Evolutionary conservation across 2,888 invertebrate species (phyloP).

Genomic region (Neoaliturus tenellus): DNA sequence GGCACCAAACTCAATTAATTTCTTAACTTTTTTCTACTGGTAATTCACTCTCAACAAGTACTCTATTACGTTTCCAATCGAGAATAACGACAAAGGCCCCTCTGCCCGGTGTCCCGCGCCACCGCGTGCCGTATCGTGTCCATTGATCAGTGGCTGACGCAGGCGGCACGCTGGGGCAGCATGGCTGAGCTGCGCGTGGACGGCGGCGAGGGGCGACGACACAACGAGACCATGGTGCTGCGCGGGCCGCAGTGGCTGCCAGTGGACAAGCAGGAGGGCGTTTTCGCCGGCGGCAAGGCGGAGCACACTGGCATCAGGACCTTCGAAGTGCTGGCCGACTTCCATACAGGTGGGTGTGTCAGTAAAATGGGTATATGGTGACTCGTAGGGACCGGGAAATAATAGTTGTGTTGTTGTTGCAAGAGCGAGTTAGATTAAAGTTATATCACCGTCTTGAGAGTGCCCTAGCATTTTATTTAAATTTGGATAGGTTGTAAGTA

Average conservation of each 20-base stretch:
- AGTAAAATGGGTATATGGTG: not conserved
- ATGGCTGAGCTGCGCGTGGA: conserved; percentile 94
- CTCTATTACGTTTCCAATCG: too few relatives aligned
- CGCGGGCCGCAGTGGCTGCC: conserved; percentile 93
- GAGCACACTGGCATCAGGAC: conserved; percentile 95
- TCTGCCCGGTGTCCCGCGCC: not conserved
- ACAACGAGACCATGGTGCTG: conserved; percentile 93
- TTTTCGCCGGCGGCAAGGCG: conserved; percentile 96
- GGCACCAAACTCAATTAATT: too few relatives aligned
- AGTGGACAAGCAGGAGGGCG: conserved; percentile 95
- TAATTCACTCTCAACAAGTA: too few relatives aligned
- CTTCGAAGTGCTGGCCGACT: conserved; percentile 95
- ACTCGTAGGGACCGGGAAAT: too few relatives aligned
- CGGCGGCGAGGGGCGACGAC: conserved; percentile 94
- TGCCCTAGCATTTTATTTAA: too few relatives aligned
- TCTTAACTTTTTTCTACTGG: too few relatives aligned
- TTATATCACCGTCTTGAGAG: too few relatives aligned
- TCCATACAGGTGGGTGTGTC: conserved; percentile 81
- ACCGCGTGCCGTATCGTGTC: not conserved
- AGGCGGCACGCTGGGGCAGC: conserved; percentile 91
- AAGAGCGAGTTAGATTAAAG: too few relatives aligned
- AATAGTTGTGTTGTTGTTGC: too few relatives aligned
- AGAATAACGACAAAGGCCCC: not conserved
- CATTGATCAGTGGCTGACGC: not conserved
- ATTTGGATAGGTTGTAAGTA: too few relatives aligned